A percentile compares a stretch with the other conserved stretches of the same genome.
Conservation (phyloP, 1,140 invertebrate species). For the Drosophila hydei region DNA sequence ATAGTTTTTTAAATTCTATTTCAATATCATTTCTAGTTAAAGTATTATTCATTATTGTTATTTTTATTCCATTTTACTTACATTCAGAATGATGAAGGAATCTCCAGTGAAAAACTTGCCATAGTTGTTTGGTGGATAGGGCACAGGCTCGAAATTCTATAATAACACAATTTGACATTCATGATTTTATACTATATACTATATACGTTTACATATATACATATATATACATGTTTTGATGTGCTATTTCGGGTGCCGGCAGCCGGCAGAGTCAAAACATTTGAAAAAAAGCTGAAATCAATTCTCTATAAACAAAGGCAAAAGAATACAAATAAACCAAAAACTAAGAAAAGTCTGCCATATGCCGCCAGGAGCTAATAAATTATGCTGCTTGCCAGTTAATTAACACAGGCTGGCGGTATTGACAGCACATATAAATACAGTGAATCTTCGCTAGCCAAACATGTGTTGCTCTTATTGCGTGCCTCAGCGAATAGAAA, state of each 20-base stretch:
- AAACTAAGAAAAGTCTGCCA: constrained; percentile 15
- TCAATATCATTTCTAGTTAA: background rate
- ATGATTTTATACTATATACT: constrained; percentile 31
- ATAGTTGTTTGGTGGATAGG: constrained; percentile 89
- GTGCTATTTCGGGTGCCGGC: constrained; percentile 22
- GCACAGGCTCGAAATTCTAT: constrained; percentile 92
- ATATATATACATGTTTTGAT: too few relatives aligned
- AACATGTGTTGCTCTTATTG: constrained; percentile 51
- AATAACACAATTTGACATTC: constrained; percentile 47
- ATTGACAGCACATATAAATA: constrained; percentile 11
- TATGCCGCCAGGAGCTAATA: constrained; percentile 46
- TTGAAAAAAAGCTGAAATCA: constrained; percentile 18
- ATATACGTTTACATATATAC: constrained; percentile 12
- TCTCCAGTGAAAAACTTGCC: constrained; percentile 96
- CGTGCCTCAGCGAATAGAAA: constrained; percentile 51
- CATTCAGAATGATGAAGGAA: constrained; percentile 94
- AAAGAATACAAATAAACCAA: constrained; percentile 7
- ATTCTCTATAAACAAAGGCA: constrained; percentile 26
- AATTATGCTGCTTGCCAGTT: constrained; percentile 54
- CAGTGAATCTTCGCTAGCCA: constrained; percentile 20
- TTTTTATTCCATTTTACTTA: constrained; percentile 85
- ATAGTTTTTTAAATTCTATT: background rate
- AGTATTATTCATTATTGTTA: background rate
- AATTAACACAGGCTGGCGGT: constrained; percentile 49
- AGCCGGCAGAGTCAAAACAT: constrained; percentile 22